phyloP scores from a whole-genome alignment of 2,113 vertebrate genomes.

The Verasper variegatus region DNA sequence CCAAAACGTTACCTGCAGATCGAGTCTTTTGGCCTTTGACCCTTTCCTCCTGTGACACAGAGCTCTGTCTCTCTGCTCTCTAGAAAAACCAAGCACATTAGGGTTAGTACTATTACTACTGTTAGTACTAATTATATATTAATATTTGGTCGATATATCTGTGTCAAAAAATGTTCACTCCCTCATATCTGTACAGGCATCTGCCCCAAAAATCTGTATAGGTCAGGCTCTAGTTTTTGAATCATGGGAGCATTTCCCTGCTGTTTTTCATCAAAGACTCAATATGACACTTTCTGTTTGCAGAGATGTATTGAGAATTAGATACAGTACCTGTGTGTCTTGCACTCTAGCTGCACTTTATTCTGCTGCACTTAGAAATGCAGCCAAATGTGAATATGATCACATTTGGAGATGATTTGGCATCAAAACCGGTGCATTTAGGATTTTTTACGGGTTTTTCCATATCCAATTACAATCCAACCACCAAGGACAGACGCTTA shows the following conservation, averaged over 20 bases:
- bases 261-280: too few relatives aligned
- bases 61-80: slow-evolving; percentile 92
- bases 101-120: not conserved
- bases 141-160: not conserved
- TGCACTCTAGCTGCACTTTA: too few relatives aligned
- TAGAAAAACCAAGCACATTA: slow-evolving; percentile 55
- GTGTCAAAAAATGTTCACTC: not conserved
- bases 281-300: too few relatives aligned
- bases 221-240: too few relatives aligned
- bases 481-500: not conserved
- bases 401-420: not conserved
- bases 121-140: not conserved
- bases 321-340: too few relatives aligned
- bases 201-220: too few relatives aligned
- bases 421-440: not conserved
- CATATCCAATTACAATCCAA: slow-evolving; percentile 1
- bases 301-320: too few relatives aligned
- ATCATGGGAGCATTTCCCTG: too few relatives aligned
- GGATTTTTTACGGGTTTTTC: not conserved
- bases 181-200: too few relatives aligned
- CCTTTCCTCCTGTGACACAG: slow-evolving; percentile 91
- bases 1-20: slow-evolving; percentile 87
- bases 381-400: not conserved
- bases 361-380: not conserved
- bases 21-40: slow-evolving; percentile 89